A percentile compares a stretch with the other conserved stretches of the same genome.
Evolutionary conservation across 2,797 vertebrate genomes (phyloP).

Genomic region (Synaphobranchus kaupii): DNA sequence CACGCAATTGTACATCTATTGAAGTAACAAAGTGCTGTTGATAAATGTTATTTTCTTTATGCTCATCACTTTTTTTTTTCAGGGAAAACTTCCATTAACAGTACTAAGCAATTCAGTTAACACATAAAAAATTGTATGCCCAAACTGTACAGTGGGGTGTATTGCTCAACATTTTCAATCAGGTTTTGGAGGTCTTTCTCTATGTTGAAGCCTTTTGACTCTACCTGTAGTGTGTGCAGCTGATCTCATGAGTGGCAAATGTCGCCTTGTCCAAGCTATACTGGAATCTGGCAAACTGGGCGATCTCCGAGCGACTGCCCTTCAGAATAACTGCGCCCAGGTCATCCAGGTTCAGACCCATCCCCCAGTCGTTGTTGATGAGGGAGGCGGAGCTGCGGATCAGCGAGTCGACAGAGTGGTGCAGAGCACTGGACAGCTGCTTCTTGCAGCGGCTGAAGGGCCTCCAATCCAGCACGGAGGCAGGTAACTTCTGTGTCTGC

Average conservation of each 20-base stretch:
- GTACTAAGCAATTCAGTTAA: too few relatives aligned
- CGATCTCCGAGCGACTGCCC: conserved; percentile 74
- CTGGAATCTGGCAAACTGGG: conserved; percentile 73
- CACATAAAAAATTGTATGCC: not conserved
- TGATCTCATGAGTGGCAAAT: conserved; percentile 76
- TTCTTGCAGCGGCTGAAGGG: conserved; percentile 73
- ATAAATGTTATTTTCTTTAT: not conserved
- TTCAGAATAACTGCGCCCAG: conserved; percentile 66
- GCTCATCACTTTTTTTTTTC: not conserved
- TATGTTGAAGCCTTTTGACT: not conserved
- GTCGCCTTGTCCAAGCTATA: conserved; percentile 75
- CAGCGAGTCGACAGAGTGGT: conserved; percentile 76
- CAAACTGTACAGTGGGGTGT: not conserved
- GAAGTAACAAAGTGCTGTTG: not conserved
- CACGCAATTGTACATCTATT: not conserved
- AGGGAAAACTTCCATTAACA: not conserved
- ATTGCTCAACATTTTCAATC: not conserved
- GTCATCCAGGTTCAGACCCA: conserved; percentile 65
- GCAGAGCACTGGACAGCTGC: conserved; percentile 73
- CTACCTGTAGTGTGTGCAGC: conserved; percentile 76
- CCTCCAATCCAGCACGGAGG: conserved; percentile 75
- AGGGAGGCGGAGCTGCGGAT: conserved; percentile 71
- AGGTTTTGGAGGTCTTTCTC: not conserved
- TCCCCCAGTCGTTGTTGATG: conserved; percentile 74
- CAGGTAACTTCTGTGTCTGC: conserved; percentile 71